A percentile compares a stretch with the other conserved stretches of the same genome.
These are phyloP conservation scores for Eptesicus fuscus DNA, from an alignment of 2,113 vertebrate genomes.

Conservation along the genomic window DNA sequence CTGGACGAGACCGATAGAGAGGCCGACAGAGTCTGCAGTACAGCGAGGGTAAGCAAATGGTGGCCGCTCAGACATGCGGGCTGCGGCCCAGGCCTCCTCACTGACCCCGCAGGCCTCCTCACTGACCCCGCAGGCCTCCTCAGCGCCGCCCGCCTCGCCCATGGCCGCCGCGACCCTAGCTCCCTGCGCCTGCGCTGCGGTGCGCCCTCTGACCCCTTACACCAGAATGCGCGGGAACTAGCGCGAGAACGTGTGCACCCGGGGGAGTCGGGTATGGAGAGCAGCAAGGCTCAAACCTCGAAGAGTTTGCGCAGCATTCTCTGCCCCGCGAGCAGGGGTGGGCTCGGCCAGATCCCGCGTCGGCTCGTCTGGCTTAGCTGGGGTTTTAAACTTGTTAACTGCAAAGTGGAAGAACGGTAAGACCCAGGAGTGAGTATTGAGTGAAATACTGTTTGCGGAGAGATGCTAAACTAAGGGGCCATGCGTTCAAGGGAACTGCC, in stretches of 20 bases:
- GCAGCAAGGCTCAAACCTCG: not conserved
- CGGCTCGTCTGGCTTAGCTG: not conserved
- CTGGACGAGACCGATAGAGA: fast-evolving
- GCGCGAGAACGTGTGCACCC: not conserved
- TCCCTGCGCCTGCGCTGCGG: fast-evolving
- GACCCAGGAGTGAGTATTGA: not conserved
- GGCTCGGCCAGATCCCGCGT: fast-evolving
- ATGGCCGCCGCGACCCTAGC: not conserved
- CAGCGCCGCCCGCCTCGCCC: not conserved
- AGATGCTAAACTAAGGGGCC: not conserved
- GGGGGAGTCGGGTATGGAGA: not conserved
- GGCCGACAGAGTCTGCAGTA: fast-evolving
- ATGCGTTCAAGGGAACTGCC: not conserved
- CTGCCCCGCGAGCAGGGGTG: fast-evolving
- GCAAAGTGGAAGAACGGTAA: not conserved
- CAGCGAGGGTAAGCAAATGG: fast-evolving
- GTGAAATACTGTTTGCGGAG: not conserved
- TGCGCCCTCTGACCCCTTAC: not conserved
- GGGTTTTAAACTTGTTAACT: not conserved
- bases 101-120: conserved; percentile 18
- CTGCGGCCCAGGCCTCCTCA: fast-evolving
- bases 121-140: not conserved
- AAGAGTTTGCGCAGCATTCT: fast-evolving
- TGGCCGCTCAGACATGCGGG: fast-evolving
- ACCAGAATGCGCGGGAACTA: conserved; percentile 3